Evolutionary conservation across 2,888 invertebrate genomes (phyloP).

Genomic region (Anodontia alba): DNA sequence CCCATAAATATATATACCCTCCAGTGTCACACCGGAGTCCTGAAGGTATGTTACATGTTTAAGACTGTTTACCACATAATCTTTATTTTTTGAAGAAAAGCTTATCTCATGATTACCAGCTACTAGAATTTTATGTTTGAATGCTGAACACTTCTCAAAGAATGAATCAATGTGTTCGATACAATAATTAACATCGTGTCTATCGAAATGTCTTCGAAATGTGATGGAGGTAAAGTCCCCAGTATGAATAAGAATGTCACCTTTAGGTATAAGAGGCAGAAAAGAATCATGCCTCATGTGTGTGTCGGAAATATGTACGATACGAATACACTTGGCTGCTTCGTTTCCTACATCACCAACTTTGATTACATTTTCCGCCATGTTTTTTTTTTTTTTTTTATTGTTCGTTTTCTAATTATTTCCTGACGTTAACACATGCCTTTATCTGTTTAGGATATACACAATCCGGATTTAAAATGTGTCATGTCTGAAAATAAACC

Average conservation of each 20-base stretch:
- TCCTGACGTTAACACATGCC: too few relatives aligned
- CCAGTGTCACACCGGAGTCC: conserved; percentile 69
- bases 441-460: too few relatives aligned
- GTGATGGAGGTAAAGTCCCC: conserved; percentile 77
- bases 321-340: conserved; percentile 56
- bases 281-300: conserved; percentile 71
- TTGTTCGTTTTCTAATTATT: background rate
- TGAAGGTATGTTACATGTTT: conserved; percentile 77
- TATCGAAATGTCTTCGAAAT: conserved; percentile 38
- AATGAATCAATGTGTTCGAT: conserved; percentile 66
- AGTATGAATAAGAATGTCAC: conserved; percentile 80
- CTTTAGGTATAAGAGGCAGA: conserved; percentile 69
- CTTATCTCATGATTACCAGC: conserved; percentile 81
- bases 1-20: conserved; percentile 81
- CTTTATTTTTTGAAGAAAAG: conserved; percentile 56
- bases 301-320: conserved; percentile 82
- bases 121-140: conserved; percentile 80
- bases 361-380: conserved; percentile 31
- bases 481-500: too few relatives aligned
- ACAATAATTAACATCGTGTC: conserved; percentile 44
- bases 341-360: conserved; percentile 45
- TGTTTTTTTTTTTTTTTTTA: too few relatives aligned
- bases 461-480: too few relatives aligned
- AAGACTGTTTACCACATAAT: conserved; percentile 67
- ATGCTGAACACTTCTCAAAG: conserved; percentile 74